A percentile compares a stretch with the other conserved stretches of the same genome.
Evolutionary conservation across 2,797 vertebrate genomes (phyloP).

Genomic region (Tamandua tetradactyla): DNA sequence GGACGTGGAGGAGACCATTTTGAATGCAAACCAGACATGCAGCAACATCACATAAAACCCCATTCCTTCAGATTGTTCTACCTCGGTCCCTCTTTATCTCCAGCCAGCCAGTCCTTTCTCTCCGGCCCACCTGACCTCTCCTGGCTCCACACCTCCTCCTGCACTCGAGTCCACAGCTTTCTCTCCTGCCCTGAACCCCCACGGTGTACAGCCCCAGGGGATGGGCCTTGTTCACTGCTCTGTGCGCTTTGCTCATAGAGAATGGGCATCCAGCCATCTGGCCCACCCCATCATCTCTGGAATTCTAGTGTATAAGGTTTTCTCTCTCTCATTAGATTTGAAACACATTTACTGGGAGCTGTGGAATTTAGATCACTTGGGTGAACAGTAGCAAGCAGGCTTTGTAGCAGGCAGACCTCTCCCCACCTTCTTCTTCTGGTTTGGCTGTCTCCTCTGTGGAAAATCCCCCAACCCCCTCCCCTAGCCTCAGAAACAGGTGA

Average conservation of each 20-base stretch:
- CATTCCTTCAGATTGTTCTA: accelerated
- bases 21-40: not conserved
- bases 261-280: too few species aligned
- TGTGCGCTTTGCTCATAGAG: too few species aligned
- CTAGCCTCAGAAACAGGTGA: too few species aligned
- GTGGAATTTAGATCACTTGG: not conserved
- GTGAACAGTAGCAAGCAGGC: too few species aligned
- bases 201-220: not conserved
- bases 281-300: not conserved
- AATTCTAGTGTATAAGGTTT: not conserved
- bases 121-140: not conserved
- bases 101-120: not conserved
- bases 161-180: accelerated
- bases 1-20: not conserved
- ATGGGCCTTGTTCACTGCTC: not conserved
- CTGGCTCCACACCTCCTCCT: not conserved
- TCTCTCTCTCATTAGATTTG: not conserved
- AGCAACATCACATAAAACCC: not conserved
- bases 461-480: too few species aligned
- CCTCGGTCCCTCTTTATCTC: not conserved
- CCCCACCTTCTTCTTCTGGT: too few species aligned
- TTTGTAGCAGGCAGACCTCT: too few species aligned
- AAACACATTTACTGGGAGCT: not conserved
- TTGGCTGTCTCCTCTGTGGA: too few species aligned
- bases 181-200: not conserved